Percentiles rank a stretch among this genome's conserved stretches.
Evolutionary conservation across 2,113 vertebrate genomes (phyloP).

Genomic region (Caretta caretta): DNA sequence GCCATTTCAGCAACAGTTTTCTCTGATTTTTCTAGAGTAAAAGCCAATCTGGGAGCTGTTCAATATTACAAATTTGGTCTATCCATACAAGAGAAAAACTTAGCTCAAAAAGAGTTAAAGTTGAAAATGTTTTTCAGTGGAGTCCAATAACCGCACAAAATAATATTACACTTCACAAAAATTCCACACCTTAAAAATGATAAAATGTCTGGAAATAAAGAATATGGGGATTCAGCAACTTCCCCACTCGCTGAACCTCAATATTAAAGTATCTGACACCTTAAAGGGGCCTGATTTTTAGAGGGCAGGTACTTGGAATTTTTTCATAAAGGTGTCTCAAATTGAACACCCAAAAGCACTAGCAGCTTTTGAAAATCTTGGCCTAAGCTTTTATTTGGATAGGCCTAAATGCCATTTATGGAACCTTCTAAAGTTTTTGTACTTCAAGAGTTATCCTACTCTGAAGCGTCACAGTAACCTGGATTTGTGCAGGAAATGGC

Average conservation of each 20-base stretch:
- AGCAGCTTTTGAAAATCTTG: not conserved
- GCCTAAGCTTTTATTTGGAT: not conserved
- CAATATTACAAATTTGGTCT: not conserved
- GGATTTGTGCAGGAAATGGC: no score
- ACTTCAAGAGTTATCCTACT: not conserved
- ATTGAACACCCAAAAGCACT: not conserved
- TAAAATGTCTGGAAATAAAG: not conserved
- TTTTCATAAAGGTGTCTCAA: not conserved
- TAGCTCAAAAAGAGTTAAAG: not conserved
- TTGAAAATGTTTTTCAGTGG: not conserved
- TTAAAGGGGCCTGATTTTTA: not conserved
- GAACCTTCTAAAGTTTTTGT: not conserved
- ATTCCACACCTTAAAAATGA: not conserved
- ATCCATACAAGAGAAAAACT: not conserved
- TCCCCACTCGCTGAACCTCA: fast-evolving
- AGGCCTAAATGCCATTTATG: not conserved
- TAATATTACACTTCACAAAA: not conserved
- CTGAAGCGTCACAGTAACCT: not conserved
- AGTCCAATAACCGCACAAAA: not conserved
- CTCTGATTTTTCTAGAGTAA: not conserved
- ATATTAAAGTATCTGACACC: not conserved
- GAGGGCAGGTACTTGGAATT: not conserved
- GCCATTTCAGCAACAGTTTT: not conserved
- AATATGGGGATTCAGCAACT: not conserved
- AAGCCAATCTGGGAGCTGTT: not conserved